Percentiles rank a stretch among this genome's conserved stretches.
These are phyloP conservation scores for Apostichopus californicus DNA, from an alignment of 35 echinoderm and acorn worm species.

Conservation along the genomic window DNA sequence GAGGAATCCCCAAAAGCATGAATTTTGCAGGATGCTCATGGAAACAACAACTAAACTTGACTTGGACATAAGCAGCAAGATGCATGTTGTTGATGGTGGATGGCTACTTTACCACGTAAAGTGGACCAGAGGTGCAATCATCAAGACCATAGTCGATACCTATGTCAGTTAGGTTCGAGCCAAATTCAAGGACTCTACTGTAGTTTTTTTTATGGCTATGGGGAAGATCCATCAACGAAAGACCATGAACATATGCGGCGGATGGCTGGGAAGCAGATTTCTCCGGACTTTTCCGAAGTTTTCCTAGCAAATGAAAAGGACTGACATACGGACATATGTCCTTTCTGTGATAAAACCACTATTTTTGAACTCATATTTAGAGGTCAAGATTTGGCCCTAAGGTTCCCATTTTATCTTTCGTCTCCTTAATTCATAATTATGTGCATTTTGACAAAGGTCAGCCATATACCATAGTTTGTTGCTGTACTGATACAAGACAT, in stretches of 20 bases:
- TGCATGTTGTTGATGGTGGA: slow-evolving; percentile 69
- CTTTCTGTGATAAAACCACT: no score
- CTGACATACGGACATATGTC: no score
- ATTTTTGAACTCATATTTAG: no score
- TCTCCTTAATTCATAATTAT: no score
- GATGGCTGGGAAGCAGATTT: slow-evolving; percentile 60
- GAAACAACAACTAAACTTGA: not conserved
- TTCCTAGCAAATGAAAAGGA: not conserved
- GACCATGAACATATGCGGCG: slow-evolving; percentile 22
- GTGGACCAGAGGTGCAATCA: slow-evolving; percentile 57
- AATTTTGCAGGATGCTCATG: not conserved
- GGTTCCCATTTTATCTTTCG: no score
- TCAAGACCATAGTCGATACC: slow-evolving; percentile 62
- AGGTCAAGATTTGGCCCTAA: no score
- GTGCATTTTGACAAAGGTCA: no score
- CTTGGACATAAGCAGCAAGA: not conserved
- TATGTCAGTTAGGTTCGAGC: slow-evolving; percentile 63
- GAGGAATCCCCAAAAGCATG: not conserved
- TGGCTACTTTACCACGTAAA: slow-evolving; percentile 74
- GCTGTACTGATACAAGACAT: no score
- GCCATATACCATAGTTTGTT: no score
- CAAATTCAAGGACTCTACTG: slow-evolving; percentile 58
- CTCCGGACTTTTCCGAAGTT: slow-evolving; percentile 33
- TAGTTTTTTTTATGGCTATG: slow-evolving; percentile 69
- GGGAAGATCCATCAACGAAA: slow-evolving; percentile 63